A percentile compares a stretch with the other conserved stretches of the same genome.
Conservation (phyloP, 2,113 vertebrate species). For the Numenius arquata region DNA sequence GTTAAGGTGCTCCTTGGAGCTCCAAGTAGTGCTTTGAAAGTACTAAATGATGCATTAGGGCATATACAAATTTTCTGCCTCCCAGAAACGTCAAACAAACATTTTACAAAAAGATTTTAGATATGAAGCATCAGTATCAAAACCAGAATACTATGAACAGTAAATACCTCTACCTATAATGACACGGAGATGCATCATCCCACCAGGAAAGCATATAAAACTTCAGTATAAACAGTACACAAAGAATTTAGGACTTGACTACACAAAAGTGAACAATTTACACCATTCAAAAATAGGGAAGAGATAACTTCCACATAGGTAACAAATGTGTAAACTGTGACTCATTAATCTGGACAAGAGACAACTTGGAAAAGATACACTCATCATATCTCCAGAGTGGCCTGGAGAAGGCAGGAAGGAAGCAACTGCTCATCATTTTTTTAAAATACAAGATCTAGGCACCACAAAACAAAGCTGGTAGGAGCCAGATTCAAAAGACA, state of each 20-base stretch:
- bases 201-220: neutral
- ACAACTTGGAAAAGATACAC: conserved; percentile 11
- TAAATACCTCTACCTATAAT: neutral
- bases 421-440: neutral
- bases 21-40: neutral
- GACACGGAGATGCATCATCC: neutral
- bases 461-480: neutral
- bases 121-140: neutral
- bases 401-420: neutral
- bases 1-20: neutral
- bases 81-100: neutral
- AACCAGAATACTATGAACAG: neutral
- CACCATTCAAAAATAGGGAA: neutral
- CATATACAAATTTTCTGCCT: neutral
- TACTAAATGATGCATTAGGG: neutral
- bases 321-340: neutral
- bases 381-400: neutral
- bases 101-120: neutral
- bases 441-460: neutral
- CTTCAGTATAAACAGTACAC: neutral
- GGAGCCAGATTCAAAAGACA: neutral
- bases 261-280: neutral
- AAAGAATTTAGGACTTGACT: neutral
- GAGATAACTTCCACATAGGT: neutral
- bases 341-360: neutral